Base-by-base conservation (phyloP, 2,888 invertebrate genomes). In the Drosophila mulleri region DNA sequence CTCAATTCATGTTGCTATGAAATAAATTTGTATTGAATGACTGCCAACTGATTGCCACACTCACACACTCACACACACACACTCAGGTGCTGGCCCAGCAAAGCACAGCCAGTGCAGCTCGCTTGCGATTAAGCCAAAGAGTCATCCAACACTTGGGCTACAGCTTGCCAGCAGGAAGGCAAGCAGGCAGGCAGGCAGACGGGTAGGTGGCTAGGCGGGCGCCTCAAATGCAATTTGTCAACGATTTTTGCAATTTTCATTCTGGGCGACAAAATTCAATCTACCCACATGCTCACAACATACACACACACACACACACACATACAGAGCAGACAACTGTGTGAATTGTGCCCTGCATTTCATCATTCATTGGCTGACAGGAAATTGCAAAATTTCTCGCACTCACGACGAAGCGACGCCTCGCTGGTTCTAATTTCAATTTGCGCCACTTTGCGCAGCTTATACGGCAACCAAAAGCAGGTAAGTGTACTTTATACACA, bases 141-240 rank as follows among this genome's bases (percentile, higher is more conserved):
- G 83, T 72, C 79, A 67, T 54, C 48, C 59, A 63, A 32, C 41
- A 58, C n/a, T 61, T 52, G 39, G 56, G 64, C 45, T 37, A 52
- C 62, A 26, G 26, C 26, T 26, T 26, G 6, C 6, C 26, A 26
- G 29, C 7, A 29, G 29, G 7, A 7, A 65, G 50, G 45, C 68
- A 56, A 16, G 23, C 45, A 26, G 45, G 29, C 48, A 16, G n/a
- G n/a, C n/a, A n/a, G n/a, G n/a, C n/a, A n/a, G n/a, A n/a, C n/a
- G n/a, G n/a, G n/a, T n/a, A n/a, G n/a, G n/a, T n/a, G n/a, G n/a
- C n/a, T n/a, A n/a, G n/a, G n/a, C 48, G 8, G 74, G 44, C 73
- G 60, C 60, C 59, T 66, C 62, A 67, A 88, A 82, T 88, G 89
- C 87, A 86, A 86, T 86, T 88, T 86, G 82, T 86, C 88, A 88